Base-by-base conservation (phyloP, 2,797 vertebrate genomes). In the Varecia variegata region DNA sequence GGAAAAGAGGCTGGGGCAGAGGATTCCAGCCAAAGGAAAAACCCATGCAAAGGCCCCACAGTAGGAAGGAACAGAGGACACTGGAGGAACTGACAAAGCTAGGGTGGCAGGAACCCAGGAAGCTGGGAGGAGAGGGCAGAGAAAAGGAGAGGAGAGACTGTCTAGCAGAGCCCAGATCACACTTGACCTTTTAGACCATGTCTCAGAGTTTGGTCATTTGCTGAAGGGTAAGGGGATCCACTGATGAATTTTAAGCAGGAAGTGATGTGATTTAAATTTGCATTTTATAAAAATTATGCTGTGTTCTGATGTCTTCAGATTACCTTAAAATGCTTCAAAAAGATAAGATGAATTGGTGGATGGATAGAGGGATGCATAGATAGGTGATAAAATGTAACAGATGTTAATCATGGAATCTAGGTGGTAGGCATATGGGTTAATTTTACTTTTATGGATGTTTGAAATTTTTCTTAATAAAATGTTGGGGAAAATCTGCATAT, bases 401-500 rank as follows among this genome's bases (percentile, higher is more conserved):
- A 79, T 80, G 35, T 93, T 87, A 56, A 47, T 93, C 71, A n/a
- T 94, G 76, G 58, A 80, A 67, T 83, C 68, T 52, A 80, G 35
- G 30, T 95, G 50, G 47, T 88, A 95, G 71, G 52, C 81, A 17
- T 71, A 43, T 45, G 27, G 38, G 50, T 47, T 58, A 65, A 73
- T 86, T 58, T 20, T 85, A 71, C n/a, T 88, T 95, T 47, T 85
- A 50, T 88, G 56, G 54, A 40, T 60, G 30, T 85, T 94, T 77
- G 38, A 88, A 81, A 17, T 6, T 88, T 93, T 93, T 89, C 21
- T 71, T 84, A 67, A 45, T 80, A 50, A 47, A 89, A 80, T 76
- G 12, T 65, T 95, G 65, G 40, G 12, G 85, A 96, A 97, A 71
- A n/a, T 52, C 30, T 88, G n/a, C 52, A 25, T 90, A 18, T 73